Evolutionary conservation across 2,113 vertebrate genomes (phyloP), one percentile per base, ranked within the genome.

Genomic region (Laterallus jamaicensis): DNA sequence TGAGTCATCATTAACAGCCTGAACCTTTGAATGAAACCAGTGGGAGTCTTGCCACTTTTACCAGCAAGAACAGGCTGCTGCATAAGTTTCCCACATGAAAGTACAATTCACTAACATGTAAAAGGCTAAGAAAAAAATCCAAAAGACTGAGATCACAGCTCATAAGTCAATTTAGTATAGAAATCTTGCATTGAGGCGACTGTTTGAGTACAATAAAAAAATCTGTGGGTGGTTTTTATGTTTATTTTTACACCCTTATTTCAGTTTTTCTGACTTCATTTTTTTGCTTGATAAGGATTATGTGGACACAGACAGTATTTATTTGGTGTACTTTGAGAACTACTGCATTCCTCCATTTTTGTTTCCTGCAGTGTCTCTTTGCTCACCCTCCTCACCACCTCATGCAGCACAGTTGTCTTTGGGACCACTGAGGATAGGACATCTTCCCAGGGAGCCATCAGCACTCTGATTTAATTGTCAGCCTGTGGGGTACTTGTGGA

Each of bases 1-100:
- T 92, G 91, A 97, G 90, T 95, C 94, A 93, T 88, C 95, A 86
- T 96, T 94, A 96, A 84, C 86, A 95, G 80, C 42, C 76, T 90
- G 82, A 96, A 94, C 93, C 93, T 94, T 94, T 94, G 85, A 97
- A 96, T 96, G 94, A 94, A 96, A 86, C 68, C 92, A 68, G 96
- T 94, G 92, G 95, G 96, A 96, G 93, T 96, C 92, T 77, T 96
- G 70, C 92, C 79, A 75, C 70, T 96, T 95, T 49, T 89, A 92
- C 76, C 75, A 86, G 60, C 60, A 95, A 95, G 85, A 94, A 81
- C 55, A 97, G 90, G 28, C 87, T 88, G 87, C 92, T 83, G 52
- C 64, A 15, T 74, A 74, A 81, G 82, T 90, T 96, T 94, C 69
- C 62, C 77, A 82, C 40, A 32, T 86, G 76, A 71, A 94, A 90